phyloP scores from a whole-genome alignment of 2,113 vertebrate species.

The Gracilinanus agilis region DNA sequence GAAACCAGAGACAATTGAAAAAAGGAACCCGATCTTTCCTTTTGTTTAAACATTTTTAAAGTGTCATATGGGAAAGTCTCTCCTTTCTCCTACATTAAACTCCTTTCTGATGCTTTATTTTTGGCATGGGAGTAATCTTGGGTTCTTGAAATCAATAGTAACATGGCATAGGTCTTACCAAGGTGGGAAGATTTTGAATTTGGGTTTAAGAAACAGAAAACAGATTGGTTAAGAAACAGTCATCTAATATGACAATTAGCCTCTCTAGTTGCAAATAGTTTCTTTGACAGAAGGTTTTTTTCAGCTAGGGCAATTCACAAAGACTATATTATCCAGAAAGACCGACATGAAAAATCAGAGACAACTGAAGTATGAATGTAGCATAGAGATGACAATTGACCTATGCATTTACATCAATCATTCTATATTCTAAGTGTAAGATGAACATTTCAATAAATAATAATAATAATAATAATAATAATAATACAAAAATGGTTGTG shows the following conservation, averaged over 20 bases:
- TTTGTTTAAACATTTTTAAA: not conserved
- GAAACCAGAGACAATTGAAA: not conserved
- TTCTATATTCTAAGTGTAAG: not conserved
- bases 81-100: not conserved
- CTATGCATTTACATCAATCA: not conserved
- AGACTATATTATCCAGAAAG: not conserved
- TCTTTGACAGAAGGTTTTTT: not conserved
- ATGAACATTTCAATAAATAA: conserved; percentile 21
- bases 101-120: conserved; percentile 3
- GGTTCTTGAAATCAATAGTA: conserved; percentile 17
- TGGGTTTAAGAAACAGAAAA: not conserved
- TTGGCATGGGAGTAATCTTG: conserved; percentile 29
- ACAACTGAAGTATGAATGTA: not conserved
- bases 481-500: conserved; percentile 1
- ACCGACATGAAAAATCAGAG: not conserved
- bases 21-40: not conserved
- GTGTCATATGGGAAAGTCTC: conserved; percentile 5
- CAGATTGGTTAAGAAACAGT: not conserved
- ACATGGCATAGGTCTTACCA: not conserved
- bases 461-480: too few relatives aligned
- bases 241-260: not conserved
- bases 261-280: not conserved
- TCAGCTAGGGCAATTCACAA: not conserved
- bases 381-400: not conserved
- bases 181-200: not conserved